A percentile compares a stretch with the other conserved stretches of the same genome.
These are phyloP conservation scores for Cylloceria caligata DNA, from an alignment of 2,888 invertebrate species.

Conservation along the genomic window DNA sequence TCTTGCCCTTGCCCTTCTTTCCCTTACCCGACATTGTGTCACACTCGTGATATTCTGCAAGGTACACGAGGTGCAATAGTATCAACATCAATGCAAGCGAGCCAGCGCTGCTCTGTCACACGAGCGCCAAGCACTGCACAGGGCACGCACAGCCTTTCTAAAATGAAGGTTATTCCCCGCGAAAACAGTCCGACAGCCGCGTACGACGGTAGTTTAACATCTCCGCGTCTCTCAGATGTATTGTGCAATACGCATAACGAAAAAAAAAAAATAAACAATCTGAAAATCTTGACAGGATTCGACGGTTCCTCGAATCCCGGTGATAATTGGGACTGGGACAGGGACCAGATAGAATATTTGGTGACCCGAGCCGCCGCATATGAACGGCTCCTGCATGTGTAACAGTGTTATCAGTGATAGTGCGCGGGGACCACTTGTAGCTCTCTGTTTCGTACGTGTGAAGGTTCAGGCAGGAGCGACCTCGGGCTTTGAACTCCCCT, in stretches of 20 bases:
- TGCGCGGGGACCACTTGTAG: conserved; percentile 61
- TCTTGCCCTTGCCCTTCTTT: conserved; percentile 74
- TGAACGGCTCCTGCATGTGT: conserved; percentile 7
- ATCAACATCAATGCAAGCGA: conserved; percentile 22
- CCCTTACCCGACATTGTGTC: conserved; percentile 76
- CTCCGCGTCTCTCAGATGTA: not conserved
- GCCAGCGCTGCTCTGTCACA: conserved; percentile 10
- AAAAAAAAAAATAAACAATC: not conserved
- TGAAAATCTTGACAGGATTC: not conserved
- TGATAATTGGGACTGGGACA: not conserved
- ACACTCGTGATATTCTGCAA: not conserved
- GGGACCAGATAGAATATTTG: too few relatives aligned
- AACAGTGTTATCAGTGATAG: not conserved
- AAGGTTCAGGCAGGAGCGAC: conserved; percentile 44
- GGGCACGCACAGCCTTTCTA: conserved; percentile 67
- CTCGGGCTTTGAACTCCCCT: conserved; percentile 6
- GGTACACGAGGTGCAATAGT: not conserved
- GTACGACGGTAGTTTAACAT: conserved; percentile 1
- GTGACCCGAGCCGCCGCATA: not conserved
- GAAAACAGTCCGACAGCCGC: conserved; percentile 1
- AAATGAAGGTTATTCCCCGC: conserved; percentile 70
- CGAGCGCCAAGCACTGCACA: conserved; percentile 35
- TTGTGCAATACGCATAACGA: conserved; percentile 5
- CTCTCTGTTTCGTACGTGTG: conserved; percentile 42
- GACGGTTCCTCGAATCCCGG: not conserved